Conservation (phyloP, 2,113 vertebrate genomes). For the Pycnonotus jocosus region DNA sequence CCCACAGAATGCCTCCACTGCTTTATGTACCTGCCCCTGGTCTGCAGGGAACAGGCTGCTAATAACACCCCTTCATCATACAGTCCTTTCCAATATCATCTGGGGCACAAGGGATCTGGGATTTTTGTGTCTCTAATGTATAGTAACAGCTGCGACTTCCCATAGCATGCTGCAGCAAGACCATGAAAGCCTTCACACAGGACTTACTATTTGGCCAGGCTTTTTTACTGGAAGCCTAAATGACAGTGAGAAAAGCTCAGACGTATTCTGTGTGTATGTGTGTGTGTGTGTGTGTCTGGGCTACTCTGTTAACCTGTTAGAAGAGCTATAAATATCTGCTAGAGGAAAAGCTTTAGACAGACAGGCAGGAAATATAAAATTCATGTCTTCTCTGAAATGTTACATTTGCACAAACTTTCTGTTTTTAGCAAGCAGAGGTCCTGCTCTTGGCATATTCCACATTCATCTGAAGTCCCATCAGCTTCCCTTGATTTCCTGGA, state of each 20-base stretch:
- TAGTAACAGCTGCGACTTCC: not conserved
- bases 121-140: not conserved
- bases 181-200: not conserved
- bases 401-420: slow-evolving; percentile 18
- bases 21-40: not conserved
- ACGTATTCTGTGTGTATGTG: not conserved
- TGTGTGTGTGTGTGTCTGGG: too few relatives aligned
- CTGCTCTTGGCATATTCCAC: not conserved
- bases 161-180: not conserved
- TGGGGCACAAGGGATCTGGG: not conserved
- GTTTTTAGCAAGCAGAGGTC: not conserved
- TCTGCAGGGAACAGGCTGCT: not conserved
- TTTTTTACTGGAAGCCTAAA: not conserved
- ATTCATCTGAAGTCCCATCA: not conserved
- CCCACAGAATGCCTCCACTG: not conserved
- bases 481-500: not conserved
- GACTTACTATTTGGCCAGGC: not conserved
- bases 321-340: not conserved
- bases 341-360: not conserved
- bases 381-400: slow-evolving; percentile 5
- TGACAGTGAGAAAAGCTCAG: not conserved
- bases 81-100: not conserved
- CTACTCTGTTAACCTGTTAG: not conserved
- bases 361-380: not conserved
- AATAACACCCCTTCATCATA: not conserved